Evolutionary conservation across 2,113 vertebrate species (phyloP), one percentile per base, ranked within the genome.

Genomic region (Gavia stellata): DNA sequence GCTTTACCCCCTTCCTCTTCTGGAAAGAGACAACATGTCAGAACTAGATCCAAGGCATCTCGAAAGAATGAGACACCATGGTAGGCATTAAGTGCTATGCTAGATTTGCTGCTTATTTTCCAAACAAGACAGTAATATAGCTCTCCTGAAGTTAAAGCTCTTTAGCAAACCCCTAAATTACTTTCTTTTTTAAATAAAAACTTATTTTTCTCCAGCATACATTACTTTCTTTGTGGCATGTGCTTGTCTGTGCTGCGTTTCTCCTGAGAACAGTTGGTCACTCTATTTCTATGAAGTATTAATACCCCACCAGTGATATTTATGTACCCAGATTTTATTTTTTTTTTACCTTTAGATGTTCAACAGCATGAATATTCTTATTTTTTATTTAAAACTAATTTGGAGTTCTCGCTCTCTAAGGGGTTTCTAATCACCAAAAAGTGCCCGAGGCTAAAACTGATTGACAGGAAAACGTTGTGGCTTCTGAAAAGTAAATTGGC

Each of bases 381-480:
- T 99, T 99, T 99, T 98, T 99, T 99, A 99, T 99, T 99, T 99
- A 99, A 99, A 99, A 98, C 99, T 99, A 99, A 99, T 99, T 99
- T 99, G 98, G 99, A 99, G 99, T 98, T 98, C 98, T 99, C 97
- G 7, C 98, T 99, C 99, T 99, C 99, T 97, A 98, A 98, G 99
- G 99, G 99, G 98, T 98, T 99, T 99, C 99, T 99, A 99, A 99
- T 99, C 99, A 99, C 98, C 98, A 98, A 98, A 99, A 99, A 99
- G 98, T 97, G 99, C 99, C 99, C 7, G 96, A 98, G 99, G 99
- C 99, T 97, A 98, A 97, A 97, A 94, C 97, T 99, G 99, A 99
- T 98, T 99, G 99, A 99, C 99, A 99, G 99, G 98, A 98, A 98
- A 98, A 98, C 97, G 98, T 98, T 98, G 98, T 94, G 83, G 96